Conservation (phyloP, 2,888 invertebrate species). For the Miltochrista miniata region DNA sequence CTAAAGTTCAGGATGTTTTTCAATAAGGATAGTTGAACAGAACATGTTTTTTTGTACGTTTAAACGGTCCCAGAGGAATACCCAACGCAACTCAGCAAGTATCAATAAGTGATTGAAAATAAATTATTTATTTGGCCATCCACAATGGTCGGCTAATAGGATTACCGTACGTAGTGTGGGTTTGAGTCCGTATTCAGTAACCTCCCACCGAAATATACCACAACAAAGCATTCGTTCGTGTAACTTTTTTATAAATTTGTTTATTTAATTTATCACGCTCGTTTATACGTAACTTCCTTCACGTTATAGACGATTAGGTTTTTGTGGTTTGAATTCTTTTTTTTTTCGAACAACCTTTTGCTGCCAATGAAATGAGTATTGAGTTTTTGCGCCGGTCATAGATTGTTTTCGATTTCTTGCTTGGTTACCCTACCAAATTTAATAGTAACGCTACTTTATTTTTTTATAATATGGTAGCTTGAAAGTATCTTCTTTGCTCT, state of each 20-base stretch:
- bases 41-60: constrained; percentile 40
- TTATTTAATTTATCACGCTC: constrained; percentile 82
- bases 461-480: not conserved
- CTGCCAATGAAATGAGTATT: constrained; percentile 59
- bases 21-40: constrained; percentile 48
- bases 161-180: constrained; percentile 72
- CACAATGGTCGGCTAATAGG: constrained; percentile 75
- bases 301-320: constrained; percentile 75
- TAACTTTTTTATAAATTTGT: constrained; percentile 77
- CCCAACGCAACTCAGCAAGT: constrained; percentile 40
- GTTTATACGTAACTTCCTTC: constrained; percentile 79
- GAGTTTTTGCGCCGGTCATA: constrained; percentile 58
- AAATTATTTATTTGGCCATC: constrained; percentile 75
- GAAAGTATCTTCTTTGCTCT: not conserved
- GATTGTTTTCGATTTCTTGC: constrained; percentile 56
- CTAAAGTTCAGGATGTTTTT: constrained; percentile 22
- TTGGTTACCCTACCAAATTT: constrained; percentile 13
- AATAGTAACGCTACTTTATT: not conserved
- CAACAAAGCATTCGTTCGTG: constrained; percentile 60
- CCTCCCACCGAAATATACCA: constrained; percentile 65
- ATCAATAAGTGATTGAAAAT: constrained; percentile 68
- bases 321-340: constrained; percentile 67
- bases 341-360: constrained; percentile 54
- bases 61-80: constrained; percentile 48
- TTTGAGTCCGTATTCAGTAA: constrained; percentile 56